These are phyloP conservation scores for Atethmia centrago DNA, from an alignment of 2,888 invertebrate genomes.

Conservation along the genomic window DNA sequence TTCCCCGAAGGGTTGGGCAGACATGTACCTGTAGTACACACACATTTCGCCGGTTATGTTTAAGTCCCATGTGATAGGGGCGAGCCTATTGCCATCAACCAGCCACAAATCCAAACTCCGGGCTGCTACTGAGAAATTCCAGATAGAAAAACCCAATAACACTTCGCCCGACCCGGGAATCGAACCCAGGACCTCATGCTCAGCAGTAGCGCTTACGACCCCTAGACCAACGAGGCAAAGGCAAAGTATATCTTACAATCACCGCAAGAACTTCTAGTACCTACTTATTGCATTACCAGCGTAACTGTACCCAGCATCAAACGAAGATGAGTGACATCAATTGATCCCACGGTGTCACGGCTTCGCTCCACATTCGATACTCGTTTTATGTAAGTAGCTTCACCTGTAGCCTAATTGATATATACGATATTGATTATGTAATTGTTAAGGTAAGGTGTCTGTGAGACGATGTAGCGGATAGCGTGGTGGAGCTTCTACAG, in stretches of 20 bases:
- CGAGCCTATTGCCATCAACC: too few relatives aligned
- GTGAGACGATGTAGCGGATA: slow-evolving; percentile 43
- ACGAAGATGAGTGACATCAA: slow-evolving; percentile 38
- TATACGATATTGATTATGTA: slow-evolving; percentile 49
- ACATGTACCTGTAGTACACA: too few relatives aligned
- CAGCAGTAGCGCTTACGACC: too few relatives aligned
- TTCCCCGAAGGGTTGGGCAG: too few relatives aligned
- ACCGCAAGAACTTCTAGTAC: not conserved
- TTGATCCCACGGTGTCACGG: slow-evolving; percentile 38
- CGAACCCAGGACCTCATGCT: too few relatives aligned
- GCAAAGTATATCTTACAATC: not conserved
- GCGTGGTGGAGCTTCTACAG: not conserved
- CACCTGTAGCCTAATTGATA: slow-evolving; percentile 24
- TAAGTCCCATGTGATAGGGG: too few relatives aligned
- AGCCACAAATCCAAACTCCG: too few relatives aligned
- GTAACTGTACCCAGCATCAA: not conserved
- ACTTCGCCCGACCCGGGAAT: too few relatives aligned
- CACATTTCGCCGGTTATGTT: too few relatives aligned
- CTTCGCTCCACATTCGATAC: slow-evolving; percentile 48
- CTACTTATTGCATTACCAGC: not conserved
- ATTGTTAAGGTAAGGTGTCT: slow-evolving; percentile 24
- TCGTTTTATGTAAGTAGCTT: slow-evolving; percentile 28
- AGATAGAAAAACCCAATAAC: too few relatives aligned
- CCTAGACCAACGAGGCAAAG: too few relatives aligned
- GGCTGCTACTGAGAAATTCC: too few relatives aligned